Evolutionary conservation across 2,888 invertebrate species (phyloP).

Genomic region (Metallyticus violacea): DNA sequence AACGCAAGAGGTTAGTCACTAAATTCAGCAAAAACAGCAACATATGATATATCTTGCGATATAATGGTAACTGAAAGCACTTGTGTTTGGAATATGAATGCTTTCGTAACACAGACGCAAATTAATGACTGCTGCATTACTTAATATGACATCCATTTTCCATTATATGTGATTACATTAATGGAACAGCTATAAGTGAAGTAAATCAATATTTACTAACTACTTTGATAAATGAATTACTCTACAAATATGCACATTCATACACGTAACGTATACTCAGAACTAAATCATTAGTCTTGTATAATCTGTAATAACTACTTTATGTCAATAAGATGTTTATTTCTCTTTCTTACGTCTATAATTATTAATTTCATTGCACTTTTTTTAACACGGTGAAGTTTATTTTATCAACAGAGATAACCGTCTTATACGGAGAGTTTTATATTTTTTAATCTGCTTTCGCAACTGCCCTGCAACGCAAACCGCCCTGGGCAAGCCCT

Average conservation of each 20-base stretch:
- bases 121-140: not conserved
- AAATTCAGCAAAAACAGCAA: too few relatives aligned
- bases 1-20: too few relatives aligned
- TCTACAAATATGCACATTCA: not conserved
- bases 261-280: not conserved
- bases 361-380: too few relatives aligned
- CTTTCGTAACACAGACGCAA: not conserved
- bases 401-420: too few relatives aligned
- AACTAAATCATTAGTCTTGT: not conserved
- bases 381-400: too few relatives aligned
- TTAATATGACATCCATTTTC: not conserved
- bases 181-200: not conserved
- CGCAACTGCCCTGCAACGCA: too few relatives aligned
- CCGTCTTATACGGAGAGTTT: too few relatives aligned
- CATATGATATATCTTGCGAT: too few relatives aligned
- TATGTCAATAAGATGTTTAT: not conserved
- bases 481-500: too few relatives aligned
- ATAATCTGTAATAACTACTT: not conserved
- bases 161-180: not conserved
- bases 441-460: too few relatives aligned
- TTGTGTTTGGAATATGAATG: not conserved
- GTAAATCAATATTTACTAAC: not conserved
- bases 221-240: not conserved
- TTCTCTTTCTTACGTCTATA: too few relatives aligned
- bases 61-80: not conserved